A percentile compares a stretch with the other conserved stretches of the same genome.
These are phyloP conservation scores for Aramus guarauna DNA, from an alignment of 2,113 vertebrate species.

Conservation along the genomic window DNA sequence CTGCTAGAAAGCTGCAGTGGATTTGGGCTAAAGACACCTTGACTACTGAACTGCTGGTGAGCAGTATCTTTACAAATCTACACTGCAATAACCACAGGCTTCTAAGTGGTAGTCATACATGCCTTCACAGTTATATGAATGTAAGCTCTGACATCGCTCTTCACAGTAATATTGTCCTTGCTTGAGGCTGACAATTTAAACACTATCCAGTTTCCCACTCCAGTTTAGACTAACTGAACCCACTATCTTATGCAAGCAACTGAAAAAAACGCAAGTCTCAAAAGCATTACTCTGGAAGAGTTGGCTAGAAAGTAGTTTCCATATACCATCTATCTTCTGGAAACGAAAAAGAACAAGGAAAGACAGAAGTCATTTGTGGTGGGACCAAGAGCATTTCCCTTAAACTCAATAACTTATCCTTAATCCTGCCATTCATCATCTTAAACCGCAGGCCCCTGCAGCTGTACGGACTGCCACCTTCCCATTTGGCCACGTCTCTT, in stretches of 20 bases:
- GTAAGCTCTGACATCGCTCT: accelerated
- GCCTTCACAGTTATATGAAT: not conserved
- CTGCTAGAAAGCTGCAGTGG: not conserved
- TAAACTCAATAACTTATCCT: not conserved
- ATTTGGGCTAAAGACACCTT: not conserved
- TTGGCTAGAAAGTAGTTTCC: not conserved
- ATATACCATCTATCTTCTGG: not conserved
- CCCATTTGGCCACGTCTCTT: not conserved
- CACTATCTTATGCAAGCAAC: not conserved
- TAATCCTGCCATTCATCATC: not conserved
- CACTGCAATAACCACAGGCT: not conserved
- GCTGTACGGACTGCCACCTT: not conserved
- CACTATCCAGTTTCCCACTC: not conserved
- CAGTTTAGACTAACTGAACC: not conserved
- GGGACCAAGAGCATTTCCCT: not conserved
- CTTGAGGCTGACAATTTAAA: not conserved
- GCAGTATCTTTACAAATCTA: not conserved
- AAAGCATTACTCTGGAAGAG: not conserved
- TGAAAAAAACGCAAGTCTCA: not conserved
- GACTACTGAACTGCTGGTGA: not conserved
- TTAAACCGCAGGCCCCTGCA: not conserved
- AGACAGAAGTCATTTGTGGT: not conserved
- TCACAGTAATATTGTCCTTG: not conserved
- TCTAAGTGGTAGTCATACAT: not conserved
- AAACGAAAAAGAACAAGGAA: not conserved